Conservation (phyloP, 2,113 vertebrate genomes). For the Tragelaphus scriptus region DNA sequence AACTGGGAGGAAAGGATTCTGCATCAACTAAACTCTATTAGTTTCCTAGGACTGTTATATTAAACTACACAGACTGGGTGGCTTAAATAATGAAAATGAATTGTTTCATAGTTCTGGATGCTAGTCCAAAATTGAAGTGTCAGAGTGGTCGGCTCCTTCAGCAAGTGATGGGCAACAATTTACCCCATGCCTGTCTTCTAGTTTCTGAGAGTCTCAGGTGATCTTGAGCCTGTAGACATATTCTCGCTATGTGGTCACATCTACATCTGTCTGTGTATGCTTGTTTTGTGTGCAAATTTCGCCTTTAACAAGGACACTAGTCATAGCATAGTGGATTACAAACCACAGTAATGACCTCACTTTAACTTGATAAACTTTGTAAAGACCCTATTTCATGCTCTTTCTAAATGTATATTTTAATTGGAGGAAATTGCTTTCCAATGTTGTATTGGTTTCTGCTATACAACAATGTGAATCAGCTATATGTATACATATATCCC, state of each 20-base stretch:
- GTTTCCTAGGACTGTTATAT: accelerated
- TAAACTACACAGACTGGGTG: background rate
- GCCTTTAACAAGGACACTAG: background rate
- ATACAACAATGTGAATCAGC: background rate
- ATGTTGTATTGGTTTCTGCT: background rate
- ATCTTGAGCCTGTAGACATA: background rate
- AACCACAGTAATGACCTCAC: background rate
- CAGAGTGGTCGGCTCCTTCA: background rate
- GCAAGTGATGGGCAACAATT: background rate
- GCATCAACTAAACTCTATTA: background rate
- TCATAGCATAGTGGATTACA: background rate
- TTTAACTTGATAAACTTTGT: background rate
- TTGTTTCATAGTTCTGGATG: background rate
- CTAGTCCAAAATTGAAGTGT: background rate
- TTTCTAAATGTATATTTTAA: background rate
- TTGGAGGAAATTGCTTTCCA: background rate
- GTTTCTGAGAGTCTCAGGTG: background rate
- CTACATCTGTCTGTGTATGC: background rate
- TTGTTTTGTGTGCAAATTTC: background rate
- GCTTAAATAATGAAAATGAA: background rate
- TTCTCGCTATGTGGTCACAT: background rate
- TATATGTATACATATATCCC: background rate
- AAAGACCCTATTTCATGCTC: background rate
- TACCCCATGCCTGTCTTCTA: background rate
- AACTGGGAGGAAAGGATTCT: background rate